Conservation (phyloP, 2,113 vertebrate species). For the Lasiurus cinereus region DNA sequence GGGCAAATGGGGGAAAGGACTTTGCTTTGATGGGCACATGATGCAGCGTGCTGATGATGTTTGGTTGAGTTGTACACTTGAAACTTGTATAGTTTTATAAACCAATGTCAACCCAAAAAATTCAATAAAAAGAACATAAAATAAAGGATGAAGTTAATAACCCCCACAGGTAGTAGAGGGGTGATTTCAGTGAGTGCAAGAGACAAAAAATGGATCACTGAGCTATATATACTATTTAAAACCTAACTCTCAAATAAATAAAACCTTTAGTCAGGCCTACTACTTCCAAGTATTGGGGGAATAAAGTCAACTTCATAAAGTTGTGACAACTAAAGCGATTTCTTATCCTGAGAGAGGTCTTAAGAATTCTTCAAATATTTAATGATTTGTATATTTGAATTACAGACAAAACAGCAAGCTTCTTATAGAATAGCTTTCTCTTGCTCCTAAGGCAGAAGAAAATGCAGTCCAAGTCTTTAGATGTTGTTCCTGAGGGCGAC, state of each 20-base stretch:
- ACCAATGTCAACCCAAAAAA: neutral
- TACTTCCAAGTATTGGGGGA: neutral
- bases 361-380: constrained; percentile 32
- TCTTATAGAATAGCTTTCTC: neutral
- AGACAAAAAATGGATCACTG: constrained; percentile 41
- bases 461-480: neutral
- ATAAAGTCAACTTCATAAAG: neutral
- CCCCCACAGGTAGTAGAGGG: neutral
- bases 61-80: neutral
- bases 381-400: constrained; percentile 28
- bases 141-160: constrained; percentile 12
- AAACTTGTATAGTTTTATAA: neutral
- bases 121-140: neutral
- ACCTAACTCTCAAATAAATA: neutral
- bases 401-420: neutral
- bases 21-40: neutral
- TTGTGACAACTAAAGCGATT: neutral
- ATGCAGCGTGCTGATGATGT: neutral
- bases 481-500: neutral
- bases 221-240: constrained; percentile 20
- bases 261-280: neutral
- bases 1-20: neutral
- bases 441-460: neutral
- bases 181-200: constrained; percentile 16
- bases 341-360: neutral